A percentile compares a stretch with the other conserved stretches of the same genome.
Conservation (phyloP, 2,888 invertebrate species). For the Alloscopus bannaensis region DNA sequence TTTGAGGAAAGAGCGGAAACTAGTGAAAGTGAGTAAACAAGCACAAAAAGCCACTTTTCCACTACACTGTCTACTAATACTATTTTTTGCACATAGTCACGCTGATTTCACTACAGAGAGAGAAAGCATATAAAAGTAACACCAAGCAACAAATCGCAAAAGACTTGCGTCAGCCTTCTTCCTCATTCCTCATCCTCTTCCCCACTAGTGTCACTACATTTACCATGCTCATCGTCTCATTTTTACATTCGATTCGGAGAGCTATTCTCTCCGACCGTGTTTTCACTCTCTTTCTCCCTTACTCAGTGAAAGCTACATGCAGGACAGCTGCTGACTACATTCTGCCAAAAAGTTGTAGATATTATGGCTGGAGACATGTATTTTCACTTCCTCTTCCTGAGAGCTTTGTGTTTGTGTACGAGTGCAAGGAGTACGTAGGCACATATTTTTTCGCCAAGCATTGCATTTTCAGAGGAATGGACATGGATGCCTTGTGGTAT, state of each 20-base stretch:
- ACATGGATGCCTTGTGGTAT: conserved; percentile 9
- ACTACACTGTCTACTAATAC: conserved; percentile 19
- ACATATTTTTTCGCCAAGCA: too few species aligned
- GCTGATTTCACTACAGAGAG: background rate
- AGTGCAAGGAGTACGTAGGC: too few species aligned
- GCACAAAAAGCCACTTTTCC: conserved; percentile 5
- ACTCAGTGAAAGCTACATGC: background rate
- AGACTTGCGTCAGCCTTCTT: conserved; percentile 39
- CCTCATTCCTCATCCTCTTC: conserved; percentile 24
- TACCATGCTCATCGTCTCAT: background rate
- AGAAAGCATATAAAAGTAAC: background rate
- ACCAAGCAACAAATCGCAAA: conserved; percentile 44
- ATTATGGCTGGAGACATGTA: too few species aligned
- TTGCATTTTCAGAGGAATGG: background rate
- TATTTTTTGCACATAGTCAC: background rate
- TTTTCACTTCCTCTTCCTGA: conserved; percentile 14
- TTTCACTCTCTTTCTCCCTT: background rate
- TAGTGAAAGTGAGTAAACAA: conserved; percentile 53
- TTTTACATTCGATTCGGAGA: background rate
- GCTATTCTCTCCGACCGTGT: background rate
- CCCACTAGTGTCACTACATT: background rate
- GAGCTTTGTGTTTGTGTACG: background rate
- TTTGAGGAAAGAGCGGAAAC: conserved; percentile 46
- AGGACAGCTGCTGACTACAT: too few species aligned
- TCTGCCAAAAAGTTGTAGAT: too few species aligned